These are phyloP conservation scores for Aptenodytes forsteri DNA, from an alignment of 2,113 vertebrate species.

Conservation along the genomic window DNA sequence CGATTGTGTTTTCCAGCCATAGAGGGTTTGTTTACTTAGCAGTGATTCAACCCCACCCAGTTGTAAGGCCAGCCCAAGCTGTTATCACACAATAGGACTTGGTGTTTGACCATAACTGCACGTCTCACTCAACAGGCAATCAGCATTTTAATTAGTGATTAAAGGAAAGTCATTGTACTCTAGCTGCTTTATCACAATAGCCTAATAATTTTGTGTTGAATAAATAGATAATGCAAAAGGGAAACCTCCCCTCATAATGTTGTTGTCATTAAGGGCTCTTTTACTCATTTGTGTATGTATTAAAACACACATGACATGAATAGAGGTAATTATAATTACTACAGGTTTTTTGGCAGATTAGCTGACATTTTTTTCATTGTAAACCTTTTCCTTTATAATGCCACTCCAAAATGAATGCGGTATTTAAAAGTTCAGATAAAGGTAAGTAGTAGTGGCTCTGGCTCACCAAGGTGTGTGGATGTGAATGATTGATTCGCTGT, in stretches of 20 bases:
- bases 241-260: constrained; percentile 79
- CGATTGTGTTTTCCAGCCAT: constrained; percentile 63
- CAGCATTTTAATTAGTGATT: constrained; percentile 87
- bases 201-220: constrained; percentile 85
- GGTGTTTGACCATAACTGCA: constrained; percentile 82
- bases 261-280: constrained; percentile 78
- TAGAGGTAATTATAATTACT: constrained; percentile 78
- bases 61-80: constrained; percentile 80
- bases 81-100: constrained; percentile 78
- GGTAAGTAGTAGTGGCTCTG: constrained; percentile 59
- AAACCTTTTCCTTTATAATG: constrained; percentile 70
- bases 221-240: constrained; percentile 84
- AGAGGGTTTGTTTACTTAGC: constrained; percentile 71
- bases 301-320: constrained; percentile 74
- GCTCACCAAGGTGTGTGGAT: constrained; percentile 67
- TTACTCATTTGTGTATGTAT: constrained; percentile 75
- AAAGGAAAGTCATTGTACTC: constrained; percentile 84
- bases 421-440: constrained; percentile 77
- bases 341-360: constrained; percentile 51
- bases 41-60: constrained; percentile 70
- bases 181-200: constrained; percentile 85
- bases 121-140: constrained; percentile 84
- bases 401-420: constrained; percentile 61
- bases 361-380: constrained; percentile 66
- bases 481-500: constrained; percentile 75